phyloP scores from a whole-genome alignment of 2,888 invertebrate species.

The Falcaria lacertinaria region DNA sequence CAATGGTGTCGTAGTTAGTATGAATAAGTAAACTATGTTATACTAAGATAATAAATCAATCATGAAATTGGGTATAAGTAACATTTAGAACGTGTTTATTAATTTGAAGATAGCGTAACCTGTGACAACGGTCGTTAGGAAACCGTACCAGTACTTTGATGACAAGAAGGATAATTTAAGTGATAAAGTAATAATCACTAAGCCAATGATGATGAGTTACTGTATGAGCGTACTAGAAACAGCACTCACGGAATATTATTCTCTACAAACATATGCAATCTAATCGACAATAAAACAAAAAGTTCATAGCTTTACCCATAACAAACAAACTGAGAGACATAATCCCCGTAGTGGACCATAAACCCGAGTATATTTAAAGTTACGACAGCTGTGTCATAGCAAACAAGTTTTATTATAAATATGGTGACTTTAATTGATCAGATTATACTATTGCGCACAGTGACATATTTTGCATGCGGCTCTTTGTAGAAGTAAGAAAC shows the following conservation, averaged over 20 bases:
- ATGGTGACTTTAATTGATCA: constrained; percentile 2
- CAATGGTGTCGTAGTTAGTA: neutral
- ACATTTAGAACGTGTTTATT: too few species aligned
- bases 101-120: too few species aligned
- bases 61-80: too few species aligned
- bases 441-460: neutral
- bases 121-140: too few species aligned
- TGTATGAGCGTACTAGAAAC: too few species aligned
- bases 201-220: too few species aligned
- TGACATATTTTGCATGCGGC: constrained; percentile 15
- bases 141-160: too few species aligned
- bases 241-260: too few species aligned
- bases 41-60: too few species aligned
- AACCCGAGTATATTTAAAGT: neutral
- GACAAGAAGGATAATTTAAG: too few species aligned
- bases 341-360: neutral
- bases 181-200: too few species aligned
- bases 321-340: neutral
- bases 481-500: constrained; percentile 30
- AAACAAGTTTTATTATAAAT: neutral
- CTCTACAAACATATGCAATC: neutral
- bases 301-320: neutral
- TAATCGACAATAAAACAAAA: neutral
- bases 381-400: constrained; percentile 2
- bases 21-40: too few species aligned